A percentile compares a stretch with the other conserved stretches of the same genome.
Evolutionary conservation across 1,140 invertebrate species (phyloP).

Genomic region (Bombus confusus): DNA sequence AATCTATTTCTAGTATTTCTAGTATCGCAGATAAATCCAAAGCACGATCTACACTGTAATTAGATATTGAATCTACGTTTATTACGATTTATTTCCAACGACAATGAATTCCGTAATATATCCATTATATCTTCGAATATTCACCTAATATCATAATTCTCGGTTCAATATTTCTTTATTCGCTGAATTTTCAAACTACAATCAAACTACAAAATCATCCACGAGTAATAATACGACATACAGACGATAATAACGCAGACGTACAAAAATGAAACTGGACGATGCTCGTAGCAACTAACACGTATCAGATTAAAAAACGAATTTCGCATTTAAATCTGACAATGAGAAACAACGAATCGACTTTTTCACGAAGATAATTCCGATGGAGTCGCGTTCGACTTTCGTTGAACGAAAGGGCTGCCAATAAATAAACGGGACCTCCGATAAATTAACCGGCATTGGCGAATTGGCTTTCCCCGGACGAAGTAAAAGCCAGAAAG

Average conservation of each 20-base stretch:
- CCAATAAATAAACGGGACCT: constrained; percentile 63
- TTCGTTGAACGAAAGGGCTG: constrained; percentile 41
- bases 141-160: background rate
- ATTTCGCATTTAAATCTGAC: too few species aligned
- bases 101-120: too few species aligned
- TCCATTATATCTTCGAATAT: too few species aligned
- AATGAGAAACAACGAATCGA: background rate
- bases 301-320: too few species aligned
- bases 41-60: too few species aligned
- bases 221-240: too few species aligned
- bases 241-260: background rate
- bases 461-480: constrained; percentile 62
- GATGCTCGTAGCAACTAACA: too few species aligned
- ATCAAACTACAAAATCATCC: too few species aligned
- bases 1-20: too few species aligned
- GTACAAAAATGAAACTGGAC: background rate
- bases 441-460: constrained; percentile 65
- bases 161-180: too few species aligned
- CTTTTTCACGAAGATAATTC: constrained; percentile 28
- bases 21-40: too few species aligned
- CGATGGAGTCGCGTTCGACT: constrained; percentile 18
- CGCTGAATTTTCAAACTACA: background rate
- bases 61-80: background rate
- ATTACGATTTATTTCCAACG: background rate
- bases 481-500: background rate